Percentiles rank a stretch among this genome's conserved stretches.
Conservation (phyloP, 2,888 invertebrate species). For the Blera fallax region DNA sequence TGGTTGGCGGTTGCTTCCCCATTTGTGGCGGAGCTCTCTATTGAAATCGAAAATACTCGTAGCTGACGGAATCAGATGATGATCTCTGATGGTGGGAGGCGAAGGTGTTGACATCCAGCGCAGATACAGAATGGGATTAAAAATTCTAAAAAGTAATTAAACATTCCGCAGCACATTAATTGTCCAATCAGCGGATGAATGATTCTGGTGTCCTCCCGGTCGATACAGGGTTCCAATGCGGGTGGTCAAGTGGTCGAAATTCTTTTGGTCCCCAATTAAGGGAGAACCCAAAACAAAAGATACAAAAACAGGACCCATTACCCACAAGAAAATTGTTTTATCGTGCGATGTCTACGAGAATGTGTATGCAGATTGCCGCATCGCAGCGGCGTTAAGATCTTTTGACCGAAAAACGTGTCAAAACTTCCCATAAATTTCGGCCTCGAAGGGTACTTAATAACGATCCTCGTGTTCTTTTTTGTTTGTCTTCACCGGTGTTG, state of each 20-base stretch:
- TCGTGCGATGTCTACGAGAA: constrained; percentile 54
- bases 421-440: constrained; percentile 46
- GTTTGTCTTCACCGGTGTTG: neutral
- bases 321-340: constrained; percentile 48
- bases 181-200: constrained; percentile 47
- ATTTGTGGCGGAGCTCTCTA: constrained; percentile 13
- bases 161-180: constrained; percentile 39
- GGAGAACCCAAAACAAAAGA: neutral
- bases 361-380: constrained; percentile 48
- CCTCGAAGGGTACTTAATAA: constrained; percentile 6
- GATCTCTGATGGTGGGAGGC: neutral
- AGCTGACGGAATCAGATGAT: constrained; percentile 32
- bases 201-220: constrained; percentile 29
- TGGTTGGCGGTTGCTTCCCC: neutral
- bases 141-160: constrained; percentile 33
- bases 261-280: neutral
- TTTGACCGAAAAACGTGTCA: constrained; percentile 63
- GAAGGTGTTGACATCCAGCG: constrained; percentile 48
- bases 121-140: constrained; percentile 3
- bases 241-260: constrained; percentile 38
- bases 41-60: constrained; percentile 65
- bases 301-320: neutral
- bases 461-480: constrained; percentile 19
- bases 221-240: constrained; percentile 49
- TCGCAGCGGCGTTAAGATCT: constrained; percentile 53